Evolutionary conservation across 2,888 invertebrate species (phyloP).

Genomic region (Patella caerulea): DNA sequence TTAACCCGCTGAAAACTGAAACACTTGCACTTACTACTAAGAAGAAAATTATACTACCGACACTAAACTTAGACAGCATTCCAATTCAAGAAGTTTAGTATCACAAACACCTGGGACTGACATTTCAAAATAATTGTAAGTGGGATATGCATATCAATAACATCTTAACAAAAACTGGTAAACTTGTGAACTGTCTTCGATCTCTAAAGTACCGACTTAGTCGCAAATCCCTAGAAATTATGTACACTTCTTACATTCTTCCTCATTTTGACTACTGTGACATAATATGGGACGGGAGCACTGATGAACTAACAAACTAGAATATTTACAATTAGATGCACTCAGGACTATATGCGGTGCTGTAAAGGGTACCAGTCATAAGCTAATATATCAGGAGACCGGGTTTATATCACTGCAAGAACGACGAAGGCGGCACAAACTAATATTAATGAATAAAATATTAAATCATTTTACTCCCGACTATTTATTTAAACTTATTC

Average conservation of each 20-base stretch:
- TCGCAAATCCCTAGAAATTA: background rate
- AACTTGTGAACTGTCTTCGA: background rate
- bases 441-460: background rate
- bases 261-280: constrained; percentile 3
- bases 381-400: background rate
- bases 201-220: background rate
- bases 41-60: background rate
- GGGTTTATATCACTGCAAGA: background rate
- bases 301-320: background rate
- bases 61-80: background rate
- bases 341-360: constrained; percentile 6
- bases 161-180: background rate
- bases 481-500: background rate
- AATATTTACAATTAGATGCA: background rate
- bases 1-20: background rate
- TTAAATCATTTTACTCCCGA: background rate
- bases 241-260: background rate
- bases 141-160: background rate
- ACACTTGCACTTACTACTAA: background rate
- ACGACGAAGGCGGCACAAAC: background rate
- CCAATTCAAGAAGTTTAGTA: background rate
- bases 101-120: background rate
- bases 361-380: background rate
- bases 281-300: background rate
- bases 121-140: background rate